Evolutionary conservation across 2,797 vertebrate species (phyloP), one percentile per base, ranked within the genome.

Genomic region (Pipistrellus pygmaeus): DNA sequence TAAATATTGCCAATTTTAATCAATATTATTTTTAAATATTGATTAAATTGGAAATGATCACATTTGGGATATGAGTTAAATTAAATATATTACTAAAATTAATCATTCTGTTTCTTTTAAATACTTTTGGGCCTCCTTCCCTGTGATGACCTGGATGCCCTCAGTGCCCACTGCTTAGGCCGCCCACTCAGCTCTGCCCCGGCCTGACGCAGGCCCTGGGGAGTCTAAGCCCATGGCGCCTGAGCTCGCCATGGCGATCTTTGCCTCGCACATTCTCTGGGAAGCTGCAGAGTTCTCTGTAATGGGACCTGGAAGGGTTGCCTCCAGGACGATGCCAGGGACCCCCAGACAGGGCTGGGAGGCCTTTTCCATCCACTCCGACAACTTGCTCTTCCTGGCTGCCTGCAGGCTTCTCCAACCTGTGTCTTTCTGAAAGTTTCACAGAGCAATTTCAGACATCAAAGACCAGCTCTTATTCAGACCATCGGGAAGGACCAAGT

Each of bases 371-470:
- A 48, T 23, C 30, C 38, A 3, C 20, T 90, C 82, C 46, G 15
- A 38, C 48, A 71, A 66, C 11, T 9, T 76, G 9, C 12, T 23
- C 18, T 30, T 55, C 35, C 20, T 55, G 10, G 4, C 81, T 9
- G 10, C 25, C 27, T 20, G 8, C 5, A 18, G 30, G 23, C 64
- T 80, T 91, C 62, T 84, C 77, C 78, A 81, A 20, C 20, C 0
- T 21, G 9, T n/a, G 30, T 85, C 83, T 94, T 32, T 88, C 96
- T 91, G 32, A 38, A 87, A 41, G 84, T 68, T 41, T 96, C 96
- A 38, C 21, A 94, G 95, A 95, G 64, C n/a, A 88, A 92, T 27
- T 90, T 96, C 96, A 95, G 62, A 93, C 96, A 88, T 71, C 80
- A 81, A 85, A 85, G 23, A n/a, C 46, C 44, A 73, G 46, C 38